Conservation (phyloP, 2,888 invertebrate genomes). For the Noctua pronuba region DNA sequence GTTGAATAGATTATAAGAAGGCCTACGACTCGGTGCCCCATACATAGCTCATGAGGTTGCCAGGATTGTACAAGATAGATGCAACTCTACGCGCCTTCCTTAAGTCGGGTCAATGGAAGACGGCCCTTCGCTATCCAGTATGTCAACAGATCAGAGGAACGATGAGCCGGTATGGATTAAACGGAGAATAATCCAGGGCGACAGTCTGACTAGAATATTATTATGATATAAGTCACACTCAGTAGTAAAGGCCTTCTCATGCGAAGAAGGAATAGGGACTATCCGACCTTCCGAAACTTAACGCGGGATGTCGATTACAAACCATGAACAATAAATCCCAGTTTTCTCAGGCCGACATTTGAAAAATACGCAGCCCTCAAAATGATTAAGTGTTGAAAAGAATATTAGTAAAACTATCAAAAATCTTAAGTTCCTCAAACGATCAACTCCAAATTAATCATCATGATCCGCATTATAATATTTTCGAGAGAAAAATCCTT, state of each 20-base stretch:
- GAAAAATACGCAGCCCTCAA: not conserved
- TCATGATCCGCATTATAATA: conserved; percentile 16
- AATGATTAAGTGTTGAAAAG: not conserved
- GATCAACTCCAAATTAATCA: conserved; percentile 30
- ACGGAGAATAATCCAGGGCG: too few species aligned
- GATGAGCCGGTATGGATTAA: too few species aligned
- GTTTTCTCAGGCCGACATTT: too few species aligned
- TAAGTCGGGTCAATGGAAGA: too few species aligned
- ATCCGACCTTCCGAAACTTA: not conserved
- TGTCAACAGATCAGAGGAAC: too few species aligned
- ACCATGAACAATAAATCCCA: not conserved
- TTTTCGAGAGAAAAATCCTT: conserved; percentile 31
- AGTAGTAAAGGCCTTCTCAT: not conserved
- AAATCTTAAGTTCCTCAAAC: not conserved
- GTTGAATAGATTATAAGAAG: too few species aligned
- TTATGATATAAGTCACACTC: not conserved
- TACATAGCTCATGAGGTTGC: too few species aligned
- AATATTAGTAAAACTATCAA: not conserved
- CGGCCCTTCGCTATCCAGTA: too few species aligned
- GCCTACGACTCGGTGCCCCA: too few species aligned
- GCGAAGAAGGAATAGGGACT: not conserved
- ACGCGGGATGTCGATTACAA: not conserved
- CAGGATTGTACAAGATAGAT: too few species aligned
- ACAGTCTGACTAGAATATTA: not conserved
- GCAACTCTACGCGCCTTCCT: too few species aligned